Conservation (phyloP, 2,113 vertebrate genomes). For the Mesoclemmys tuberculata region DNA sequence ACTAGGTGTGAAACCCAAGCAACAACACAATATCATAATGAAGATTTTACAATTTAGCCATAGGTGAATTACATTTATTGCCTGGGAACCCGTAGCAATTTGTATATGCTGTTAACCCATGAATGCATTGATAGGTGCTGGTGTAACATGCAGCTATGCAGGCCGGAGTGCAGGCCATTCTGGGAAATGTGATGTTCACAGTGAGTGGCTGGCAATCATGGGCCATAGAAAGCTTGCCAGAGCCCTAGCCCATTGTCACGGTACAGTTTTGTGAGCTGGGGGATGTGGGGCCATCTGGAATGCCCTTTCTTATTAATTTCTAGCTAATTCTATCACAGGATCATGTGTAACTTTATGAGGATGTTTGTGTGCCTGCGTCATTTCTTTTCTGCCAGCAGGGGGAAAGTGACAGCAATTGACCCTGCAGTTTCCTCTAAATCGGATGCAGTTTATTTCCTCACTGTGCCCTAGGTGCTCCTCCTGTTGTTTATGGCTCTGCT, state of each 20-base stretch:
- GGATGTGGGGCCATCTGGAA: neutral
- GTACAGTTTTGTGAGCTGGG: fast-evolving
- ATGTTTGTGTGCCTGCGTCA: neutral
- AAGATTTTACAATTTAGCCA: neutral
- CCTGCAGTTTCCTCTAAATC: neutral
- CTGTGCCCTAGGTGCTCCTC: no score
- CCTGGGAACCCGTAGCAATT: neutral
- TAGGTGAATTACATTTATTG: neutral
- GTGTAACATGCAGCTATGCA: neutral
- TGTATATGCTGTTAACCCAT: neutral
- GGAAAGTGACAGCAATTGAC: slow-evolving; percentile 53
- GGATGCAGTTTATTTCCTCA: neutral
- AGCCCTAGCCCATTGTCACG: neutral
- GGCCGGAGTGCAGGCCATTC: neutral
- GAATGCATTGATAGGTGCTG: neutral
- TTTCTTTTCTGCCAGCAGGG: slow-evolving; percentile 61
- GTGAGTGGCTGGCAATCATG: neutral
- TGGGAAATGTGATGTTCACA: neutral
- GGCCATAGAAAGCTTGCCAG: neutral
- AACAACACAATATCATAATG: neutral
- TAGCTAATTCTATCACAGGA: neutral
- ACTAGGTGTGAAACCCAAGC: neutral
- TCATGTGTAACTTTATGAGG: neutral
- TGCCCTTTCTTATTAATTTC: neutral
- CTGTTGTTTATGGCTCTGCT: neutral